Conservation (phyloP, 2,797 vertebrate genomes). For the Chaetophractus vellerosus region DNA sequence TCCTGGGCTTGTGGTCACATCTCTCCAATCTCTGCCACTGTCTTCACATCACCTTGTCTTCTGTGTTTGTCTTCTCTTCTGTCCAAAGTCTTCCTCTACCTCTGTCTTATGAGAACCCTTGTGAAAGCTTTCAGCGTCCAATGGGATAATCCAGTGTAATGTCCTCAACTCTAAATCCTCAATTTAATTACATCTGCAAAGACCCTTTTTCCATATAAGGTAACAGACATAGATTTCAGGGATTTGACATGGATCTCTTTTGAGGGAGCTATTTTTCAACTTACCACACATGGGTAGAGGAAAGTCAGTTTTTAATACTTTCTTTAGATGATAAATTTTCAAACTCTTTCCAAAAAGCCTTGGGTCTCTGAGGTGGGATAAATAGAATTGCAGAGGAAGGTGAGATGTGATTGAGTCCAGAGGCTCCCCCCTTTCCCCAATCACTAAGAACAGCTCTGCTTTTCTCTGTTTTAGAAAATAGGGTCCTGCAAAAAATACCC, state of each 20-base stretch:
- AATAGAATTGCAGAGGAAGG: not conserved
- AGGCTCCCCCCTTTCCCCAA: too few relatives aligned
- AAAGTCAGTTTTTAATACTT: not conserved
- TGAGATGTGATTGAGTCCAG: not conserved
- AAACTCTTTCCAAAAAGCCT: slow-evolving; percentile 22
- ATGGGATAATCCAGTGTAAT: not conserved
- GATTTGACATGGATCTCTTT: not conserved
- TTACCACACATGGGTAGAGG: not conserved
- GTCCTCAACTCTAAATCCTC: not conserved
- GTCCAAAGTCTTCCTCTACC: not conserved
- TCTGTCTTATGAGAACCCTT: not conserved
- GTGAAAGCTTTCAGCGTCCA: not conserved
- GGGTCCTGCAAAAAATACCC: not conserved
- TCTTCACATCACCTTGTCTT: not conserved
- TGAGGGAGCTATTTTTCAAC: not conserved
- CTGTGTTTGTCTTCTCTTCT: not conserved
- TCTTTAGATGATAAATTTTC: slow-evolving; percentile 11
- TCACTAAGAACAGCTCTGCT: not conserved
- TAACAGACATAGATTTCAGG: not conserved
- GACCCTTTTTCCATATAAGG: not conserved
- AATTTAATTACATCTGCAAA: not conserved
- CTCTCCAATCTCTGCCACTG: too few relatives aligned
- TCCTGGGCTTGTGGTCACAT: rapidly evolving
- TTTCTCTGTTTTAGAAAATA: not conserved
- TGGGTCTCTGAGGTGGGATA: not conserved